Evolutionary conservation across 92 coral and sea anemone species (phyloP), one percentile per base, ranked within the genome.

Genomic region (Scolanthus callimorphus): DNA sequence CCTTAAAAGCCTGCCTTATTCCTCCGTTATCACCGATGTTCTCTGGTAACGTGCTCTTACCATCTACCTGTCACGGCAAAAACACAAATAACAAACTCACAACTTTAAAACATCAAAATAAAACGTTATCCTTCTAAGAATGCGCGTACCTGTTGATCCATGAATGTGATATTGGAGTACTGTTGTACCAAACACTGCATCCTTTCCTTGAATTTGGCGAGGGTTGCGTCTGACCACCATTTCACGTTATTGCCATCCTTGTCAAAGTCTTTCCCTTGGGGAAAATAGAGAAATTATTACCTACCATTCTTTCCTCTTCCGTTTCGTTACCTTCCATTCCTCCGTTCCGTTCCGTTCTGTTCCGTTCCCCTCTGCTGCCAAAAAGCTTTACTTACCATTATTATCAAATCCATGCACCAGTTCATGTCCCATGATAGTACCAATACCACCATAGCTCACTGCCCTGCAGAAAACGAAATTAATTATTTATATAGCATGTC

Each of bases 191-290:
- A 74, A 49, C 97, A 91, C 30, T 76, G 50, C 30, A 88, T 91
- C 73, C 85, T 80, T 25, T 68, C 73, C 27, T 78, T 79, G 70
- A 88, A 91, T 1, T 70, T 81, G 30, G 64, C 78, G 23, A 87
- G 78, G 15, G 97, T 89, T n/a, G 31, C 28, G 68, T 91, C 90
- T 26, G 82, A 71, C 97, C 97, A 91, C 97, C 97, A 91, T 47
- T 83, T 84, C 0, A 29, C 57, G 21, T 83, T 73, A 39, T 91
- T 91, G 0, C 97, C 97, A 50, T 87, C 75, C 61, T 87, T 91
- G 76, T 91, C 85, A 54, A 82, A 91, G 27, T 66, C 31, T 30
- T 66, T 66, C 4, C 73, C 73, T 66, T 51, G 3, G 44, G 26
- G 3, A n/a, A n/a, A n/a, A n/a, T n/a, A n/a, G n/a, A 8, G 15